phyloP scores from a whole-genome alignment of 2,888 invertebrate species.

The Drosophila histrio region DNA sequence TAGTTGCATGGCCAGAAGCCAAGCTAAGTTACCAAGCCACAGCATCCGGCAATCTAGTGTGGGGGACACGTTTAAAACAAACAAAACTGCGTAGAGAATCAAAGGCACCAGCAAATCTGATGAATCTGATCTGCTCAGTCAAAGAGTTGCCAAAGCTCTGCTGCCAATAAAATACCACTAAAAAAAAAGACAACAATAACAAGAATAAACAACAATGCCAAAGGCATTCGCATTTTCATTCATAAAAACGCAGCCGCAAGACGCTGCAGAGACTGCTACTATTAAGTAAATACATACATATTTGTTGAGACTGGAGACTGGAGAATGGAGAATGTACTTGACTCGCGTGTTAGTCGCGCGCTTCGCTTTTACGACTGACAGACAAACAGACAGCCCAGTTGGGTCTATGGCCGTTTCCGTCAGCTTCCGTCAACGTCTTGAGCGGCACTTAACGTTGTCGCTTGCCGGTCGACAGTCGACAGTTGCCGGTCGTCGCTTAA shows the following conservation, averaged over 20 bases:
- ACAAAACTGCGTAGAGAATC: not conserved
- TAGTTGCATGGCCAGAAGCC: not conserved
- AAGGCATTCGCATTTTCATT: constrained; percentile 59
- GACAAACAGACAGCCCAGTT: constrained; percentile 32
- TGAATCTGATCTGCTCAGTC: not conserved
- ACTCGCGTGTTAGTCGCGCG: constrained; percentile 59
- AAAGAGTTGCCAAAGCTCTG: constrained; percentile 16
- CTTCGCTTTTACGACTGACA: constrained; percentile 56
- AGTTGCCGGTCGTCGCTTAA: constrained; percentile 56
- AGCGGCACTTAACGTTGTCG: constrained; percentile 57
- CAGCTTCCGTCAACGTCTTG: constrained; percentile 72
- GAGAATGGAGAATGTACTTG: constrained; percentile 23
- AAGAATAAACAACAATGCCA: constrained; percentile 16
- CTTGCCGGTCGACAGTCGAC: constrained; percentile 8
- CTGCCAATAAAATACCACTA: constrained; percentile 60
- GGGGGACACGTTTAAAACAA: constrained; percentile 1
- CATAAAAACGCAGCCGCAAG: constrained; percentile 66
- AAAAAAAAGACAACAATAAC: constrained; percentile 38
- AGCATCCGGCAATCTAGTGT: constrained; percentile 2
- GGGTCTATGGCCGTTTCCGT: constrained; percentile 48
- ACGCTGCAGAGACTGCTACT: constrained; percentile 28
- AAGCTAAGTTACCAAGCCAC: not conserved
- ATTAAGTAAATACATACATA: constrained; percentile 25
- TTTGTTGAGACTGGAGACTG: constrained; percentile 2
- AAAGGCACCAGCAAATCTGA: not conserved